A percentile compares a stretch with the other conserved stretches of the same genome.
Conservation (phyloP, 35 echinoderm and acorn worm genomes). For the Ophiothrix spiculata region DNA sequence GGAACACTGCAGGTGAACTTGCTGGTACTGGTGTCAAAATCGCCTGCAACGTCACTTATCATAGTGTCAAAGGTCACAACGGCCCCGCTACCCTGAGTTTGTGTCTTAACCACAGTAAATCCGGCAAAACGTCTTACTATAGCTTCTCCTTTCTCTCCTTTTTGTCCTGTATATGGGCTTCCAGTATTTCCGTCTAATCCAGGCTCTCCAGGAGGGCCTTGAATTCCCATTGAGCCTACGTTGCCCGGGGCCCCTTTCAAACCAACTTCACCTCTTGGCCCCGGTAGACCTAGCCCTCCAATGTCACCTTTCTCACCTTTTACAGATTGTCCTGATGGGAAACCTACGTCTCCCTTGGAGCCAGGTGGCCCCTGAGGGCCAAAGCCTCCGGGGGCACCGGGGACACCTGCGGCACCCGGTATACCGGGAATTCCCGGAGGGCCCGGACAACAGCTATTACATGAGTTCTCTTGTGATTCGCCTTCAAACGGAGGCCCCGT, state of each 20-base stretch:
- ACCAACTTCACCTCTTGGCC: background rate
- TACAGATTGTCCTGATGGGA: background rate
- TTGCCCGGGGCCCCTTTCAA: background rate
- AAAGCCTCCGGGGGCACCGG: background rate
- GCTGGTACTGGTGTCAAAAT: background rate
- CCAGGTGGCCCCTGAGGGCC: background rate
- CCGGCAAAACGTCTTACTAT: background rate
- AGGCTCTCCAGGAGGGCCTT: background rate
- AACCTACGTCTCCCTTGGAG: background rate
- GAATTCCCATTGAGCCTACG: background rate
- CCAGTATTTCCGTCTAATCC: background rate
- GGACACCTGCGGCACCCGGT: background rate
- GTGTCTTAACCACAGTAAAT: background rate
- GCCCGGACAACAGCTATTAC: background rate
- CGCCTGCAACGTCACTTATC: background rate
- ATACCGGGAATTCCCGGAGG: background rate
- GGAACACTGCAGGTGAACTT: no score
- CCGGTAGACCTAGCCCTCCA: background rate
- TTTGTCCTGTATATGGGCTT: background rate
- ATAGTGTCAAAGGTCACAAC: slow-evolving; percentile 4
- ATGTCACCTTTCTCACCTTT: background rate
- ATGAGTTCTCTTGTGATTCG: no score
- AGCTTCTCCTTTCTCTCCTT: slow-evolving; percentile 8
- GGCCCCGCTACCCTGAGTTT: background rate
- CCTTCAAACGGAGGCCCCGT: no score